Conservation (phyloP, 2,888 invertebrate species). For the Caenorhabditis imperialis region DNA sequence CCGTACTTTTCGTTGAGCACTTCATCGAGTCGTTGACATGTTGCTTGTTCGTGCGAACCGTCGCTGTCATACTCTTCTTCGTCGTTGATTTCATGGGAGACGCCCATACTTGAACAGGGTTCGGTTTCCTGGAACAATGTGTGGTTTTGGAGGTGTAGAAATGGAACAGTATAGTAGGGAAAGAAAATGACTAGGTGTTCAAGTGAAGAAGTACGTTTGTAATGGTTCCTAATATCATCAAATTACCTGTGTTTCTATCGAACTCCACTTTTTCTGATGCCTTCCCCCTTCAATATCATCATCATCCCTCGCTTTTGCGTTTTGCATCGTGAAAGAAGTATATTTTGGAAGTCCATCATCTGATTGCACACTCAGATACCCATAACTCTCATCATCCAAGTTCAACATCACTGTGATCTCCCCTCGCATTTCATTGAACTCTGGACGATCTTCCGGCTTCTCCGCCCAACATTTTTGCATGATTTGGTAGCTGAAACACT, state of each 20-base stretch:
- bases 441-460: slow-evolving; percentile 56
- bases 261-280: no score
- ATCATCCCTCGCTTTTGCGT: slow-evolving; percentile 19
- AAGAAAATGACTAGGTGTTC: no score
- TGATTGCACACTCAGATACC: slow-evolving; percentile 54
- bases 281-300: no score
- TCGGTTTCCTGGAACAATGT: slow-evolving; percentile 31
- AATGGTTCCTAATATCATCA: no score
- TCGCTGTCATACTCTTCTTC: slow-evolving; percentile 40
- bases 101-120: slow-evolving; percentile 24
- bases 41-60: neutral
- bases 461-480: slow-evolving; percentile 61
- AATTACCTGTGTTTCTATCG: no score
- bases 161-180: no score
- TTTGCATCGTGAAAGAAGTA: slow-evolving; percentile 47
- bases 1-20: slow-evolving; percentile 33
- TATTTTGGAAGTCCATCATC: slow-evolving; percentile 31
- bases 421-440: slow-evolving; percentile 45
- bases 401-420: slow-evolving; percentile 61
- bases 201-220: no score
- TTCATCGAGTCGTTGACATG: slow-evolving; percentile 14
- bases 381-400: slow-evolving; percentile 64
- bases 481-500: slow-evolving; percentile 59
- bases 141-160: no score
- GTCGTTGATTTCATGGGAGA: slow-evolving; percentile 37